Evolutionary conservation across 2,888 invertebrate species (phyloP).

Genomic region (Mythimna pallens): DNA sequence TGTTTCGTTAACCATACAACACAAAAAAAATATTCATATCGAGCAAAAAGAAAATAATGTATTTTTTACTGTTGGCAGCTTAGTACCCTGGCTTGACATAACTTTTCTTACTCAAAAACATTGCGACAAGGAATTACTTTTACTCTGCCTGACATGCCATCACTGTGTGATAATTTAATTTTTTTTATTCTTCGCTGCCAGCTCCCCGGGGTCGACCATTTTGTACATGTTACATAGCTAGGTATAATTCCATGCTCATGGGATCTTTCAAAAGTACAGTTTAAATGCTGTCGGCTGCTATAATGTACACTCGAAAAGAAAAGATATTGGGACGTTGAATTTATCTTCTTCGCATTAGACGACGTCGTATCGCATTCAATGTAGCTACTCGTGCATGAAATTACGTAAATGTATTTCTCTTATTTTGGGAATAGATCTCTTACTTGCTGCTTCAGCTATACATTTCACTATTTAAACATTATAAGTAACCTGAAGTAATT

Average conservation of each 20-base stretch:
- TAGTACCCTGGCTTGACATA: background rate
- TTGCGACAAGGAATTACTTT: constrained; percentile 33
- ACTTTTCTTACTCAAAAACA: constrained; percentile 22
- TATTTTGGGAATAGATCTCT: constrained; percentile 43
- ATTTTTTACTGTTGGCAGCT: constrained; percentile 31
- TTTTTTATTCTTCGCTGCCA: constrained; percentile 23
- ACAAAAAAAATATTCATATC: constrained; percentile 8
- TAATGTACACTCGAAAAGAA: constrained; percentile 45
- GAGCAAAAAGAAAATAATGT: constrained; percentile 6
- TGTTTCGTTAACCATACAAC: constrained; percentile 11
- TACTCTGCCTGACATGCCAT: constrained; percentile 27
- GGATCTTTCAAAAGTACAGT: constrained; percentile 42
- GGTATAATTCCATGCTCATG: constrained; percentile 30
- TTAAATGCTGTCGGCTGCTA: constrained; percentile 43
- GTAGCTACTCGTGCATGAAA: constrained; percentile 62
- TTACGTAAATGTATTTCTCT: constrained; percentile 60
- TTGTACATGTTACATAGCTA: constrained; percentile 20
- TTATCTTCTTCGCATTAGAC: constrained; percentile 63
- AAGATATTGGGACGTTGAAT: constrained; percentile 52
- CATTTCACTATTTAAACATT: constrained; percentile 23
- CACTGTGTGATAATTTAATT: constrained; percentile 26
- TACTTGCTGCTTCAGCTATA: constrained; percentile 15
- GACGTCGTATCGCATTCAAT: constrained; percentile 60
- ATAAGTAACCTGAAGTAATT: constrained; percentile 14
- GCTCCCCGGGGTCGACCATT: constrained; percentile 19